Percentiles rank a stretch among this genome's conserved stretches.
Evolutionary conservation across 2,113 vertebrate genomes (phyloP).

Genomic region (Mus spicilegus): DNA sequence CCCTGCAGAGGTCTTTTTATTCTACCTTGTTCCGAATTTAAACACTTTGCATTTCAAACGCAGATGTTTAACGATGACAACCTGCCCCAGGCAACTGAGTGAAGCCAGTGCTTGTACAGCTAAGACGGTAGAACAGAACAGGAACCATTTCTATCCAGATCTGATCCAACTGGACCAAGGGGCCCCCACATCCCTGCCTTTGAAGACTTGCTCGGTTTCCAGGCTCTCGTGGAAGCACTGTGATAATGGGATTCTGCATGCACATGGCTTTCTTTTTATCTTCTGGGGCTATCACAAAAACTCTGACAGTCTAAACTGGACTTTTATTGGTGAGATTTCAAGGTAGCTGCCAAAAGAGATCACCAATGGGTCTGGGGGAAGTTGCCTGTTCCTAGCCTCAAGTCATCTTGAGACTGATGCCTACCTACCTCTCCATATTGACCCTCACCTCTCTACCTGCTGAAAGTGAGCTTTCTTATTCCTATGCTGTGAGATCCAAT

Average conservation of each 20-base stretch:
- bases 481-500: too few species aligned
- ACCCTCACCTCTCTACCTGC: neutral
- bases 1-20: neutral
- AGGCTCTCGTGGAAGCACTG: too few species aligned
- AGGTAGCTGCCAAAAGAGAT: neutral
- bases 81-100: neutral
- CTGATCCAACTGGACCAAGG: neutral
- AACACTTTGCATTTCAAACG: neutral
- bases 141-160: neutral
- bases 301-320: neutral
- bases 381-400: neutral
- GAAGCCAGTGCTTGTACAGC: neutral
- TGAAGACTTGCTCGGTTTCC: neutral
- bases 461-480: neutral
- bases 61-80: neutral
- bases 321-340: neutral
- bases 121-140: too few species aligned
- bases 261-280: neutral
- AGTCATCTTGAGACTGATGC: neutral
- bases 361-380: neutral
- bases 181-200: neutral
- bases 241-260: too few species aligned
- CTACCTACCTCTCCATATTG: neutral
- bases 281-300: neutral
- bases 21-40: neutral